Base-by-base conservation (phyloP, 2,113 vertebrate species). In the Ctenomys sociabilis region DNA sequence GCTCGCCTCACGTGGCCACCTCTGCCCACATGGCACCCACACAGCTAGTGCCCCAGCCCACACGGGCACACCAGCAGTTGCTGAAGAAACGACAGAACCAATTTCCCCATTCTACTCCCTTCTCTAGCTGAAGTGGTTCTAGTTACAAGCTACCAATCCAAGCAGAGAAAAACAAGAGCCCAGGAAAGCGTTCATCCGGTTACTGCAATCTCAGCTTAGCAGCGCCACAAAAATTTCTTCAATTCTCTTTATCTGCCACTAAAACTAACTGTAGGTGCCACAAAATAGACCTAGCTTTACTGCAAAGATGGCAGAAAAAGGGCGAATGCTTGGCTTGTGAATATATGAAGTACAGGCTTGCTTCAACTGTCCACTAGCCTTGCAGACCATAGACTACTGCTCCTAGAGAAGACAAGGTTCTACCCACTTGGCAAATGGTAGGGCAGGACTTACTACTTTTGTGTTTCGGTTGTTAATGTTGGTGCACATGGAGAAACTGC, bases 161-260 rank as follows among this genome's bases (percentile, higher is more conserved):
- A 45, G 61, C 0, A 3, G 0, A 78, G 45, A 49, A 13, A n/a
- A 10, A 9, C 7, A 30, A 43, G 16, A 32, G 40, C 0, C 1
- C 1, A 3, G 30, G 61, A n/a, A 1, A 1, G 3, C 3, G 8
- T 0, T 0, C 30, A 3, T 32, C 52, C 7, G 26, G 28, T 17
- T 11, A 5, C 2, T 68, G 83, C 64, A 95, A 40, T 28, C 17
- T 75, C 40, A 24, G 43, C 26, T 1, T n/a, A 17, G 52, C 80
- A 32, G 28, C 28, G 21, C 17, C 63, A 24, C 13, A 83, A 19
- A 19, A 85, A 30, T 14, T 19, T 37, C 61, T 52, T 40, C 43
- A 1, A 1, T 0, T 35, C 82, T 75, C 45, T 7, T 28, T 59
- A 57, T 85, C 13, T 3, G 81, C 91, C 40, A 21, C 7, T 30